Percentiles rank a stretch among this genome's conserved stretches.
phyloP scores from a whole-genome alignment of 1,140 invertebrate genomes.

The Saccostrea echinata region DNA sequence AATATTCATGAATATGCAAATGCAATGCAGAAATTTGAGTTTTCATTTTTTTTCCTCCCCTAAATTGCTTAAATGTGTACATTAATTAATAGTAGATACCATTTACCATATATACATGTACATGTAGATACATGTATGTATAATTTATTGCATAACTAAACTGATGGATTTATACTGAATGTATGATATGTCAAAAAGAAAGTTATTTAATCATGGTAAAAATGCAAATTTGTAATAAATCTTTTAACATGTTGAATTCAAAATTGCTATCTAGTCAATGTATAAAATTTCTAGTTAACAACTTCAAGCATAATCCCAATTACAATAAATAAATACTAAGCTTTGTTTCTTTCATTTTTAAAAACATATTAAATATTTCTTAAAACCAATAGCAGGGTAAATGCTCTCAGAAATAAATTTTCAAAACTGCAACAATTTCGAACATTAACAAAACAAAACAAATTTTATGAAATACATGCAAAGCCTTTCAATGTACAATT shows the following conservation, averaged over 20 bases:
- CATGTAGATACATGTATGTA: too few species aligned
- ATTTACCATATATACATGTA: too few species aligned
- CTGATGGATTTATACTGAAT: too few species aligned
- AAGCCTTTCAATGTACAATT: not conserved
- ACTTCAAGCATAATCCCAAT: not conserved
- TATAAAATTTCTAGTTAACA: too few species aligned
- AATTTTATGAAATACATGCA: not conserved
- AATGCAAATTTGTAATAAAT: too few species aligned
- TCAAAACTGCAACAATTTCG: slow-evolving; percentile 14
- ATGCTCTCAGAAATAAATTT: slow-evolving; percentile 5
- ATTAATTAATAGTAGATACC: too few species aligned
- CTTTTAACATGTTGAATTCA: too few species aligned
- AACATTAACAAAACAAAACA: slow-evolving; percentile 14
- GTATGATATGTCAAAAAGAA: too few species aligned
- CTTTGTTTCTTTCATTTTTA: not conserved
- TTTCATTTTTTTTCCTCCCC: not conserved
- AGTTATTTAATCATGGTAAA: too few species aligned
- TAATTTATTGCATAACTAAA: too few species aligned
- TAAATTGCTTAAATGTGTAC: too few species aligned
- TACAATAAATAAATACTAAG: not conserved
- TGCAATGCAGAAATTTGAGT: not conserved
- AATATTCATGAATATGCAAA: slow-evolving; percentile 6
- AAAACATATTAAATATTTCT: not conserved
- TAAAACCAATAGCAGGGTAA: slow-evolving; percentile 4
- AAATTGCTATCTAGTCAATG: too few species aligned